Percentiles rank a stretch among this genome's conserved stretches.
Evolutionary conservation across 2,113 vertebrate genomes (phyloP).

Genomic region (Pterocles orientalis): DNA sequence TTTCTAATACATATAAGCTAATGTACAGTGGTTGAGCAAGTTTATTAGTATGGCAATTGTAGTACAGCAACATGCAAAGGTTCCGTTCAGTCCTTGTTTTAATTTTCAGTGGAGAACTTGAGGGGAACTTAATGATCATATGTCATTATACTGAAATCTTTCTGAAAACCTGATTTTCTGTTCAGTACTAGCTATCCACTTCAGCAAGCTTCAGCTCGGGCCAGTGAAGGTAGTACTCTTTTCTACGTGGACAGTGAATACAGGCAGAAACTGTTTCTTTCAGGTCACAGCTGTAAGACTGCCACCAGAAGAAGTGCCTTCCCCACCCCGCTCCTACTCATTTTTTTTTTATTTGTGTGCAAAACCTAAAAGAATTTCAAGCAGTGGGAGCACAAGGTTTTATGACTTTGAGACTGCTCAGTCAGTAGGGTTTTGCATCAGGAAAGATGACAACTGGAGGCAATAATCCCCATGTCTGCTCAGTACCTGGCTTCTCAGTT

Average conservation of each 20-base stretch:
- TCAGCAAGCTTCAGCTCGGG: rapidly evolving
- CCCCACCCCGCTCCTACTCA: background rate
- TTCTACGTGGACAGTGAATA: background rate
- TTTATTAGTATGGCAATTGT: background rate
- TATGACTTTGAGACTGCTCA: background rate
- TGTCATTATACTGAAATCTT: background rate
- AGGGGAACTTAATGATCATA: background rate
- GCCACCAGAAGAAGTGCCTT: background rate
- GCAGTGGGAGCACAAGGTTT: background rate
- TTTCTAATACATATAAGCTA: background rate
- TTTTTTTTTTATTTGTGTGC: background rate
- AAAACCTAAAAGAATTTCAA: background rate
- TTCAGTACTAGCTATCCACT: background rate
- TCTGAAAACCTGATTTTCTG: background rate
- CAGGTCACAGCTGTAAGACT: background rate
- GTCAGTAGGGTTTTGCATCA: background rate
- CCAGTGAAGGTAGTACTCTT: background rate
- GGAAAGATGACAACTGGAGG: background rate
- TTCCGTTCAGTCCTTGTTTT: background rate
- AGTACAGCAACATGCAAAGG: background rate
- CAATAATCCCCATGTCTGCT: background rate
- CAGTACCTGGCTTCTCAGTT: background rate
- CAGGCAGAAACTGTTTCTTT: background rate
- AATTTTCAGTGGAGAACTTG: background rate
- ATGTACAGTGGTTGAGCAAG: background rate